Conservation (phyloP, 2,888 invertebrate genomes). For the Unio pictorum region DNA sequence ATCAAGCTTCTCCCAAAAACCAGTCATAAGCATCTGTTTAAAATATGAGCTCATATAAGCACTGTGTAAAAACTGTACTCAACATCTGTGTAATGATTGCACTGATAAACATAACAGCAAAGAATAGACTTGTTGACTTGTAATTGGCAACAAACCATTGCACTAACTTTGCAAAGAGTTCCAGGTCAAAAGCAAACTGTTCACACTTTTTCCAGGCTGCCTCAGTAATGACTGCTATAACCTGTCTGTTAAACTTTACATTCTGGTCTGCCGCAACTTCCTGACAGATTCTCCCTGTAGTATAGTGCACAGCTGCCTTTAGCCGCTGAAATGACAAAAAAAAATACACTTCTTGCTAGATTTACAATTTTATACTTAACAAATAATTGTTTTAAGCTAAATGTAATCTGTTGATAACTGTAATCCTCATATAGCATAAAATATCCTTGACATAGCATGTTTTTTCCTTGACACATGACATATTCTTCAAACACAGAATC, state of each 20-base stretch:
- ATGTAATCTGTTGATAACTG: too few relatives aligned
- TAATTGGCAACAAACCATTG: too few relatives aligned
- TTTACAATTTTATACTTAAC: too few relatives aligned
- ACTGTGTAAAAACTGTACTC: neutral
- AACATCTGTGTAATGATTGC: neutral
- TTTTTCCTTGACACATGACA: too few relatives aligned
- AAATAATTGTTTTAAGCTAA: too few relatives aligned
- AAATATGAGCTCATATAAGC: too few relatives aligned
- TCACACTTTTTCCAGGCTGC: slow-evolving; percentile 76
- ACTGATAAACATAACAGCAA: neutral
- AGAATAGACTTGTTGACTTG: too few relatives aligned
- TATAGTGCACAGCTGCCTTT: slow-evolving; percentile 76
- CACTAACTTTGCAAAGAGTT: slow-evolving; percentile 79
- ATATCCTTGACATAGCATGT: too few relatives aligned
- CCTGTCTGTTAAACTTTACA: slow-evolving; percentile 73
- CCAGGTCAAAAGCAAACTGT: slow-evolving; percentile 77
- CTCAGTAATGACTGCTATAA: slow-evolving; percentile 78
- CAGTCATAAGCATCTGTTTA: too few relatives aligned
- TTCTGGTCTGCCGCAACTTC: slow-evolving; percentile 68
- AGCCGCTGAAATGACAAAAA: slow-evolving; percentile 74
- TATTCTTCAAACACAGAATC: too few relatives aligned
- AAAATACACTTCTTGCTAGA: neutral
- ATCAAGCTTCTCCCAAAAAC: neutral
- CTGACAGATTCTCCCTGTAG: slow-evolving; percentile 75
- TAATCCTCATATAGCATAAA: too few relatives aligned